These are phyloP conservation scores for Paracentrotus lividus DNA, from an alignment of 53 echinoderm and acorn worm species.

Conservation along the genomic window DNA sequence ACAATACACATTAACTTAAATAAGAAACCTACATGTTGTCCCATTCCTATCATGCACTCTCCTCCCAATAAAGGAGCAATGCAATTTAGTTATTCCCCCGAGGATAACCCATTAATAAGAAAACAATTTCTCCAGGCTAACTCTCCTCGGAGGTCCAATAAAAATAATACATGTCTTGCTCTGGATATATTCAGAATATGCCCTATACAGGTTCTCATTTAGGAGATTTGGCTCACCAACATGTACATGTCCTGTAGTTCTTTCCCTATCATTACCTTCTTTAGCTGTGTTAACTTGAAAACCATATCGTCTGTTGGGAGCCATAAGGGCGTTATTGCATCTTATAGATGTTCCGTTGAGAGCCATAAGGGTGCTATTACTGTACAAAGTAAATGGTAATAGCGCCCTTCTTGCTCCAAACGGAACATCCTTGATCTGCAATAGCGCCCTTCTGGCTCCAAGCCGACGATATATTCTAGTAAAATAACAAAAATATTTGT, in stretches of 20 bases:
- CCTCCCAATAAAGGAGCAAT: not conserved
- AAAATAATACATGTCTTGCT: not conserved
- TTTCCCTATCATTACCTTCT: too few relatives aligned
- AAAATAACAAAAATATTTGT: too few relatives aligned
- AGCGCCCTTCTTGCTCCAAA: too few relatives aligned
- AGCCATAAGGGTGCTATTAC: too few relatives aligned
- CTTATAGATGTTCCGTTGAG: too few relatives aligned
- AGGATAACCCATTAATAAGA: conserved; percentile 1
- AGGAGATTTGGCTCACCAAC: not conserved
- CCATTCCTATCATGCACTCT: not conserved
- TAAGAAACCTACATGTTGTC: not conserved
- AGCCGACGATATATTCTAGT: too few relatives aligned
- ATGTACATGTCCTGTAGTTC: not conserved
- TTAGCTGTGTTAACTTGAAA: too few relatives aligned
- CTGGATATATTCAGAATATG: not conserved
- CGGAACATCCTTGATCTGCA: too few relatives aligned
- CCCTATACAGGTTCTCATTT: not conserved
- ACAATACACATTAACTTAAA: not conserved
- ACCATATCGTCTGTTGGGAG: too few relatives aligned
- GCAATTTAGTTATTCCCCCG: not conserved
- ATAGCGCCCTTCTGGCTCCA: too few relatives aligned
- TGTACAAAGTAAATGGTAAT: too few relatives aligned
- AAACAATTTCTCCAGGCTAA: not conserved
- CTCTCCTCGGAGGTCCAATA: not conserved
- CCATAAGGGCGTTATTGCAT: too few relatives aligned